Evolutionary conservation across 1,140 invertebrate species (phyloP).

Genomic region (Euwallacea fornicatus): DNA sequence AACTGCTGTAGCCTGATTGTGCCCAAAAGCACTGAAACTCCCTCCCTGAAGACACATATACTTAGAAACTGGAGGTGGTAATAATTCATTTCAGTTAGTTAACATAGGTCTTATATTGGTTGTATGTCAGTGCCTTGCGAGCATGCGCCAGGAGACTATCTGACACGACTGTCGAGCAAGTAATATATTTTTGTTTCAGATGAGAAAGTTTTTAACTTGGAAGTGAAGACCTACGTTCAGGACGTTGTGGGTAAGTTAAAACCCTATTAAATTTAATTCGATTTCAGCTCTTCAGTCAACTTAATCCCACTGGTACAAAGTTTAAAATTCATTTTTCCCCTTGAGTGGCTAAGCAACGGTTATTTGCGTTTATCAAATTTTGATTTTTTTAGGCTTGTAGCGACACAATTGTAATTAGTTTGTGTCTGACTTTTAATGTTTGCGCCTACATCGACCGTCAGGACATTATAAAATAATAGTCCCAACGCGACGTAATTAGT

Average conservation of each 20-base stretch:
- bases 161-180: too few species aligned
- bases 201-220: conserved; percentile 24
- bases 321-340: conserved; percentile 8
- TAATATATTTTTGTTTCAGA: conserved; percentile 26
- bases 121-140: too few species aligned
- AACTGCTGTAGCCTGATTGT: conserved; percentile 8
- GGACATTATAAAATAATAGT: conserved; percentile 28
- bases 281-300: not conserved
- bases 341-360: not conserved
- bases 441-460: conserved; percentile 11
- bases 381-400: too few species aligned
- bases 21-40: conserved; percentile 1
- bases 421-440: too few species aligned
- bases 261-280: conserved; percentile 4
- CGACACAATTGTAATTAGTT: too few species aligned
- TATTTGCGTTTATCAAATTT: too few species aligned
- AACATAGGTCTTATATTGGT: too few species aligned
- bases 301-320: not conserved
- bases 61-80: not conserved
- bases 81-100: not conserved
- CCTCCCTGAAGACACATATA: conserved; percentile 4
- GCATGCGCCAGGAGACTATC: too few species aligned
- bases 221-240: conserved; percentile 33
- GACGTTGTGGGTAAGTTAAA: conserved; percentile 22
- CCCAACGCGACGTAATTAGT: conserved; percentile 28